Base-by-base conservation (phyloP, 2,113 vertebrate genomes). In the Anser brachyrhynchus region DNA sequence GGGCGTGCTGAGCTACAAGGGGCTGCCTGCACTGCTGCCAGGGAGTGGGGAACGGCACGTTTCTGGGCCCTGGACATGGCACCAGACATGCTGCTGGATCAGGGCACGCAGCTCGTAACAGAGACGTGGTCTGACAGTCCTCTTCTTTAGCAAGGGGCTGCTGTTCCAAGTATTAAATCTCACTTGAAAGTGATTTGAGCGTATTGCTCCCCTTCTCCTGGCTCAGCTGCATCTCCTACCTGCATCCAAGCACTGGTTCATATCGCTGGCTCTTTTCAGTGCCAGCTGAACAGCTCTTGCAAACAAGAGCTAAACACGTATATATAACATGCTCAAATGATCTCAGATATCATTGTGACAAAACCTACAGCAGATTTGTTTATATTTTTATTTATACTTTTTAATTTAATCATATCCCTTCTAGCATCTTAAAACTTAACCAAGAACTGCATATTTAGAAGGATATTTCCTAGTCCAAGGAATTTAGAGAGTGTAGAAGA, bases 31-130 rank as follows among this genome's bases (percentile, higher is more conserved):
- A 11, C 28, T 22, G 37, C 39, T 57, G 52, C 22, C 0, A 4
- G 8, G 17, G n/a, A 25, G 31, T 20, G 28, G 9, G 13, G 17
- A 84, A 44, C 0, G 0, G 11, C 41, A n/a, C 0, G 0, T 74
- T 71, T 70, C 61, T 82, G 62, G 46, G 33, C 57, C 88, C 62
- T 62, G 26, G 35, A 61, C 44, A 41, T 0, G 4, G 31, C 37
- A 54, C 37, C 1, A 1, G 70, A 65, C 39, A 75, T 73, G 5
- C 2, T 6, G 5, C 54, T 62, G 39, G n/a, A 31, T 59, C 81
- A 41, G 33, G 26, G 7, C 35, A 65, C 39, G 39, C 25, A 66
- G 51, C 13, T 59, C 2, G 1, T 61, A 81, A 44, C 41, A 67
- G 59, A 82, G 51, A 71, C 6, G 12, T 78, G 35, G 33, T 61